Evolutionary conservation across 2,888 invertebrate species (phyloP).

Genomic region (Oxyscelio sp.): DNA sequence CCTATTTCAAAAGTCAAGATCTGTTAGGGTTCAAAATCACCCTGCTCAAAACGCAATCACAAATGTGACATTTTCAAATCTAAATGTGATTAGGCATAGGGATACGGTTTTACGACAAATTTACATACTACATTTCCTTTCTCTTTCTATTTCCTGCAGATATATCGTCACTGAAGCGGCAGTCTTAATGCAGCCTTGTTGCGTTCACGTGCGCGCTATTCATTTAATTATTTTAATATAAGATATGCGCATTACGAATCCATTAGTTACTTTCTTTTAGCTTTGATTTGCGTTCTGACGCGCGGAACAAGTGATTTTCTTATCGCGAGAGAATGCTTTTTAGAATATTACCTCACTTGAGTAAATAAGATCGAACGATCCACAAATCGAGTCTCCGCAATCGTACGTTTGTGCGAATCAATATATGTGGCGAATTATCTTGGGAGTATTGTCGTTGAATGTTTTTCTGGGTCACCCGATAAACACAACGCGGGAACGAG

Average conservation of each 20-base stretch:
- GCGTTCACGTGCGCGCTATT: background rate
- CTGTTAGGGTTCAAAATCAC: background rate
- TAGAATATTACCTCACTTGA: slow-evolving; percentile 58
- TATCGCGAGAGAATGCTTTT: slow-evolving; percentile 58
- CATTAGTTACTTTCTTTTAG: slow-evolving; percentile 31
- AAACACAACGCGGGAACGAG: slow-evolving; percentile 77
- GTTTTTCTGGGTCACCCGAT: slow-evolving; percentile 87
- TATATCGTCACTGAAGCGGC: no score
- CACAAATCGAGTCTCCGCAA: slow-evolving; percentile 42
- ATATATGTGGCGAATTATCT: slow-evolving; percentile 70
- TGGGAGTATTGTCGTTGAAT: slow-evolving; percentile 70
- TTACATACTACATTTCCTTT: background rate
- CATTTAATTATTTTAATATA: background rate
- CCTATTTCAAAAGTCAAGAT: slow-evolving; percentile 3
- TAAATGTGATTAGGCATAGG: background rate
- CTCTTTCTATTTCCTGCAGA: background rate
- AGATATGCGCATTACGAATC: slow-evolving; percentile 29
- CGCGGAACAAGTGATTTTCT: slow-evolving; percentile 75
- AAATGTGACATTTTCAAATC: background rate
- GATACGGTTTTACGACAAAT: background rate
- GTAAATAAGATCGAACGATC: slow-evolving; percentile 54
- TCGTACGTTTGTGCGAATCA: slow-evolving; percentile 60
- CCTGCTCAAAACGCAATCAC: background rate
- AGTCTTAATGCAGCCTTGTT: background rate
- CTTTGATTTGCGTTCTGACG: slow-evolving; percentile 16